Evolutionary conservation across 2,888 invertebrate genomes (phyloP), one percentile per base, ranked within the genome.

Genomic region (Cryptops parisi): DNA sequence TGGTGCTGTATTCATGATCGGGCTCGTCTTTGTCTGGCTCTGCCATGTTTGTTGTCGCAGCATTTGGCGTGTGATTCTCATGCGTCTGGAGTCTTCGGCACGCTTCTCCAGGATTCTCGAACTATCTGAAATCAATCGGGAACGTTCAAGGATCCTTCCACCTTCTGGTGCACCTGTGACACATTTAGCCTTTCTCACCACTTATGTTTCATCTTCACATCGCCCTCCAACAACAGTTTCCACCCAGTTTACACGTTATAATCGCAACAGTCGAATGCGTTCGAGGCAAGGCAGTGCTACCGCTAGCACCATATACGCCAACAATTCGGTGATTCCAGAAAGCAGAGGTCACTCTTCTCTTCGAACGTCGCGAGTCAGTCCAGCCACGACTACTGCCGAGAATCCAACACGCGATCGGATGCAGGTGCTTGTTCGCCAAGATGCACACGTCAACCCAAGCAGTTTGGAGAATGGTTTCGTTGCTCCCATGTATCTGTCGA

Each of bases 21-120:
- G 50, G 17, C 50, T 50, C 50, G 50, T 50, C 3, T 21, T 50
- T 17, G 15, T 50, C 3, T 50, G 50, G 50, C 12, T 50, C 21
- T 50, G 50, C 17, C 50, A 50, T 24, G 50, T 50, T 5, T 50
- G 50, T 50, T 50, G 50, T 41, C 50, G 50, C 19, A 50, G 25
- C 24, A 41, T 50, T 5, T 50, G 50, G 50, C 22, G 24, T 23
- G 39, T 25, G 5, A 50, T 50, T 9, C 50, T 50, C 15, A 19
- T 41, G 15, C 50, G 50, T 26, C 41, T 50, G 23, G 50, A 50
- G 17, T 50, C 50, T 9, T 50, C 50, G 6, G 40, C 50, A n/a
- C 40, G 50, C 9, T 50, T 50, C 17, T 50, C 50, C 1, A 19
- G 50, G 23, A 50, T 50, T 2, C 40, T 50, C 5, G 50, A 50